phyloP scores from a whole-genome alignment of 2,888 invertebrate genomes.

The Pseudococcus longispinus region DNA sequence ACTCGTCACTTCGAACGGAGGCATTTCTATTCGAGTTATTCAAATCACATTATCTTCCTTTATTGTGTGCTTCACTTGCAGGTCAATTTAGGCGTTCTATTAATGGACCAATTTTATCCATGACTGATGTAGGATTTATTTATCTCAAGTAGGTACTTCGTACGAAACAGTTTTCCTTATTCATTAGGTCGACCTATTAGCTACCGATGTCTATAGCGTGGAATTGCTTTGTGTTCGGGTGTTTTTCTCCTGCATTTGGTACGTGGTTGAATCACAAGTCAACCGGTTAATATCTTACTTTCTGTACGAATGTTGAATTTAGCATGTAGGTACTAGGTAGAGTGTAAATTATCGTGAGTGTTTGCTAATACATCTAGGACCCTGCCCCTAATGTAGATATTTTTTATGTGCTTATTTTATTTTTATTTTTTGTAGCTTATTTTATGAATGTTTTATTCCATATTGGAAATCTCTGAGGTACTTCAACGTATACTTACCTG shows the following conservation, averaged over 20 bases:
- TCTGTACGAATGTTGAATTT: background rate
- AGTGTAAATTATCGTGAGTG: conserved; percentile 22
- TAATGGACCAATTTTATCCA: background rate
- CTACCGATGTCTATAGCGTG: background rate
- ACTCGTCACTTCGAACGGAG: background rate
- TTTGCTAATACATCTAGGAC: background rate
- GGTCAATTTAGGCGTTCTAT: background rate
- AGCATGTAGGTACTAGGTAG: too few species aligned
- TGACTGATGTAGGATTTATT: conserved; percentile 2
- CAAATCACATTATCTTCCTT: background rate
- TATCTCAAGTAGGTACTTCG: background rate
- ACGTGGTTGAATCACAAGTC: background rate
- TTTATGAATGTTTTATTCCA: conserved; percentile 29
- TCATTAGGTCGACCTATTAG: background rate
- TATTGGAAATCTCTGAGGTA: background rate
- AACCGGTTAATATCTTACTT: background rate
- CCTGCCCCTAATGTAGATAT: background rate
- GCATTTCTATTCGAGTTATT: background rate
- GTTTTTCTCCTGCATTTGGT: background rate
- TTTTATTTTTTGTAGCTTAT: background rate
- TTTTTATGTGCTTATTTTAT: conserved; percentile 2
- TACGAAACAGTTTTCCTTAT: background rate
- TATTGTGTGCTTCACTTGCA: background rate
- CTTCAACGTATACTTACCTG: background rate
- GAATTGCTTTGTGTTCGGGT: background rate